A percentile compares a stretch with the other conserved stretches of the same genome.
Evolutionary conservation across 64 coral and sea anemone species (phyloP).

Genomic region (Montipora efflorescens): DNA sequence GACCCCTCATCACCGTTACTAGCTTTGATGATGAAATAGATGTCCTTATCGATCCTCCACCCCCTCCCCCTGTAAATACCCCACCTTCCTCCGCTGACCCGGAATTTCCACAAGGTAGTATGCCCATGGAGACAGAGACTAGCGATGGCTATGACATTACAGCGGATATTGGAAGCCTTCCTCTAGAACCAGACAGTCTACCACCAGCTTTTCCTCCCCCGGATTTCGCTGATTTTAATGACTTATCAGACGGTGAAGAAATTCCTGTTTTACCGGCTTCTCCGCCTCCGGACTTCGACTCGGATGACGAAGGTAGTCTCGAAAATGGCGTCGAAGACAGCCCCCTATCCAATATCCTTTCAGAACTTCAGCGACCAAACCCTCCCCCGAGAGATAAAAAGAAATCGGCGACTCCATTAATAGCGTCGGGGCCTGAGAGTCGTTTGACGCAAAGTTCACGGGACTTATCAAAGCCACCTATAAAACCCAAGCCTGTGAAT

Average conservation of each 20-base stretch:
- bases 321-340: slow-evolving; percentile 15
- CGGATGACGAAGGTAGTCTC: slow-evolving; percentile 20
- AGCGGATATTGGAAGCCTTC: slow-evolving; percentile 11
- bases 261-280: slow-evolving; percentile 40
- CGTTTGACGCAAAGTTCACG: background rate
- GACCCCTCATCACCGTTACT: slow-evolving; percentile 84
- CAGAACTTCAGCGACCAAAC: background rate
- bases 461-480: background rate
- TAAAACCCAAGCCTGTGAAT: slow-evolving; percentile 30
- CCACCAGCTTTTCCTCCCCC: slow-evolving; percentile 67
- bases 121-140: background rate
- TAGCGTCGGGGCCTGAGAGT: background rate
- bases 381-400: background rate
- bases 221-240: slow-evolving; percentile 52
- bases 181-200: slow-evolving; percentile 39
- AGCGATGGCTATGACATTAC: slow-evolving; percentile 24
- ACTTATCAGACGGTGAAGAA: background rate
- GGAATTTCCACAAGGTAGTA: slow-evolving; percentile 46
- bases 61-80: slow-evolving; percentile 45
- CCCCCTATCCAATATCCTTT: background rate
- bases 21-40: slow-evolving; percentile 77
- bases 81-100: slow-evolving; percentile 4
- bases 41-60: slow-evolving; percentile 36
- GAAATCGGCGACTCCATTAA: background rate
- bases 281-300: slow-evolving; percentile 21